Conservation (phyloP, 2,797 vertebrate species). For the Coregonus suidteri region DNA sequence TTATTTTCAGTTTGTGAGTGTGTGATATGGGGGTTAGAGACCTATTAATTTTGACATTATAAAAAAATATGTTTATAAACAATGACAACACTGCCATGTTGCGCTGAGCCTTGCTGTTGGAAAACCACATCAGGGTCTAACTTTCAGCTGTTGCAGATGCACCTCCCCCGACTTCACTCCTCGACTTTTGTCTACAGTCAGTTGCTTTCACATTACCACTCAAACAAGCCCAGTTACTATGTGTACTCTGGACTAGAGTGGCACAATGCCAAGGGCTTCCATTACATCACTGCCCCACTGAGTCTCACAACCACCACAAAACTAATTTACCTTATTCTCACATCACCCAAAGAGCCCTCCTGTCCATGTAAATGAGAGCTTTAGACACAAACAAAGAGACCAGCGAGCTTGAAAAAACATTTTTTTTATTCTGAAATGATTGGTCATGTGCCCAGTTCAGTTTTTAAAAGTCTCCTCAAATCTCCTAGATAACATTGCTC, state of each 20-base stretch:
- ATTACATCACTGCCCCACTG: conserved; percentile 46
- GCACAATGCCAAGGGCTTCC: conserved; percentile 31
- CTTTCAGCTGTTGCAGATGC: too few relatives aligned
- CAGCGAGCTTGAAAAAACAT: conserved; percentile 62
- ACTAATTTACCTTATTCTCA: conserved; percentile 5
- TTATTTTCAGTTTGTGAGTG: too few relatives aligned
- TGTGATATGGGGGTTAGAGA: too few relatives aligned
- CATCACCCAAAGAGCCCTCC: not conserved
- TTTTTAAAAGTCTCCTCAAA: conserved; percentile 58
- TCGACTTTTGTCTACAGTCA: too few relatives aligned
- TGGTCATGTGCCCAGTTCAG: conserved; percentile 63
- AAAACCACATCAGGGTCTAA: too few relatives aligned
- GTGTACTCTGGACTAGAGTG: conserved; percentile 19
- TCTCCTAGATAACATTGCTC: conserved; percentile 58
- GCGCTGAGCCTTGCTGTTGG: too few relatives aligned
- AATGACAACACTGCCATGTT: too few relatives aligned
- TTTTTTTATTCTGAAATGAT: conserved; percentile 80
- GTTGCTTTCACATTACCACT: too few relatives aligned
- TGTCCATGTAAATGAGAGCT: conserved; percentile 2
- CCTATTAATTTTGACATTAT: too few relatives aligned
- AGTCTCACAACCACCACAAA: not conserved
- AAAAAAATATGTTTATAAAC: too few relatives aligned
- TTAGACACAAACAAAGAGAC: conserved; percentile 45
- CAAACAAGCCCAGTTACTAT: conserved; percentile 18
- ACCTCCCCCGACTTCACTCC: too few relatives aligned